These are phyloP conservation scores for Toxotes chatareus DNA, from an alignment of 2,113 vertebrate species.

Conservation along the genomic window DNA sequence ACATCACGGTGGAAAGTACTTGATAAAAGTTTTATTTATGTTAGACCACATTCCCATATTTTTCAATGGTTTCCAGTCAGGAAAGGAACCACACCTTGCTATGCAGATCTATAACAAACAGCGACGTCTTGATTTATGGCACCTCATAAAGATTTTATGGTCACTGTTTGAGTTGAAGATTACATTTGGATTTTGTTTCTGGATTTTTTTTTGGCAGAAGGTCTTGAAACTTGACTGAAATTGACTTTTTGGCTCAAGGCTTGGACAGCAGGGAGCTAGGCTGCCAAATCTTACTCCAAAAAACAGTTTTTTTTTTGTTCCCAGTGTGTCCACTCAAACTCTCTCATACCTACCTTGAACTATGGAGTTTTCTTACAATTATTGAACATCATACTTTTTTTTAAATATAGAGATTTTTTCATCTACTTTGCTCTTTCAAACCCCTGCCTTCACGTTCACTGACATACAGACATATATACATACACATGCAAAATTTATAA, in stretches of 20 bases:
- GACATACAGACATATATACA: neutral
- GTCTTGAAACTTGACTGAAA: conserved; percentile 16
- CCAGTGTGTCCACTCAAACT: neutral
- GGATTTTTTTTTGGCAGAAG: conserved; percentile 12
- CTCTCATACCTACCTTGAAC: neutral
- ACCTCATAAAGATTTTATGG: conserved; percentile 27
- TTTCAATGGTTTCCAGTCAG: conserved; percentile 20
- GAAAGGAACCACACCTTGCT: conserved; percentile 19
- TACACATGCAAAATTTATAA: neutral
- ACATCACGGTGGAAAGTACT: conserved; percentile 11
- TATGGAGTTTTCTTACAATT: neutral
- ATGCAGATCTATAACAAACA: conserved; percentile 46
- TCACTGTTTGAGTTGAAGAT: conserved; percentile 26
- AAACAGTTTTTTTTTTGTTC: conserved; percentile 1
- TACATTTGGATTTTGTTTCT: conserved; percentile 38
- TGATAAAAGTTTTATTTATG: neutral
- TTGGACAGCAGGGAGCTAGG: neutral
- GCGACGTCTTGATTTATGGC: conserved; percentile 26
- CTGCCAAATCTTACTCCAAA: conserved; percentile 24
- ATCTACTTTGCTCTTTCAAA: neutral
- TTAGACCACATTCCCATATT: neutral
- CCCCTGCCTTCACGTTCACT: neutral
- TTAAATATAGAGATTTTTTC: neutral
- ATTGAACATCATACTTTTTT: neutral
- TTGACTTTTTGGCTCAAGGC: conserved; percentile 17